phyloP scores from a whole-genome alignment of 92 coral and sea anemone genomes.

The Plumapathes pennacea region DNA sequence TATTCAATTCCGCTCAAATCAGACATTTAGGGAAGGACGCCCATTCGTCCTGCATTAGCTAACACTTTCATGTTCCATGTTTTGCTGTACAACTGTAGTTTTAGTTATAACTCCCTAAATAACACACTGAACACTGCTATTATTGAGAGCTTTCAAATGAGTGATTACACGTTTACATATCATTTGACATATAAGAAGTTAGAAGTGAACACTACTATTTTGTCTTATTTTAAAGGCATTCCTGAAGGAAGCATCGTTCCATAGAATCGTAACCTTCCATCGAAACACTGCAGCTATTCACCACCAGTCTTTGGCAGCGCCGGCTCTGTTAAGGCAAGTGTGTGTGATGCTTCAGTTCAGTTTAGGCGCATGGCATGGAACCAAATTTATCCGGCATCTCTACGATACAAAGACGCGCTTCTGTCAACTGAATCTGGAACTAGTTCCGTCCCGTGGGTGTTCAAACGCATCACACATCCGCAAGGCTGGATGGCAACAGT shows the following conservation, averaged over 20 bases:
- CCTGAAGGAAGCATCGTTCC: constrained; percentile 84
- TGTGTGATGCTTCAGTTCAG: constrained; percentile 62
- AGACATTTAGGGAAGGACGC: no score
- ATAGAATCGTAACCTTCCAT: constrained; percentile 79
- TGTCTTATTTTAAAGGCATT: no score
- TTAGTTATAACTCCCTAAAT: no score
- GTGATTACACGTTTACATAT: no score
- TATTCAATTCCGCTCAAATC: no score
- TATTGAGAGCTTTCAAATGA: no score
- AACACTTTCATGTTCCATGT: no score
- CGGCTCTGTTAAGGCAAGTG: constrained; percentile 57
- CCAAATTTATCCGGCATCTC: constrained; percentile 57
- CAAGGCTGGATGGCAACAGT: constrained; percentile 84
- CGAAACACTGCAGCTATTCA: constrained; percentile 69
- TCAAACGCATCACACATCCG: constrained; percentile 65
- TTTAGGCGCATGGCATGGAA: constrained; percentile 90
- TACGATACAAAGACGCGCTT: constrained; percentile 56
- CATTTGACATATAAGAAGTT: no score
- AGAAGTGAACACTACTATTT: no score
- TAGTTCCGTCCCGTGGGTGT: constrained; percentile 65
- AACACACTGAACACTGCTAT: no score
- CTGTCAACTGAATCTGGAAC: constrained; percentile 74
- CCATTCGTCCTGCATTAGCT: no score
- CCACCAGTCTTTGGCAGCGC: constrained; percentile 56
- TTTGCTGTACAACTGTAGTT: no score